phyloP scores from a whole-genome alignment of 2,888 invertebrate species.

The Enchytraeus crypticus region DNA sequence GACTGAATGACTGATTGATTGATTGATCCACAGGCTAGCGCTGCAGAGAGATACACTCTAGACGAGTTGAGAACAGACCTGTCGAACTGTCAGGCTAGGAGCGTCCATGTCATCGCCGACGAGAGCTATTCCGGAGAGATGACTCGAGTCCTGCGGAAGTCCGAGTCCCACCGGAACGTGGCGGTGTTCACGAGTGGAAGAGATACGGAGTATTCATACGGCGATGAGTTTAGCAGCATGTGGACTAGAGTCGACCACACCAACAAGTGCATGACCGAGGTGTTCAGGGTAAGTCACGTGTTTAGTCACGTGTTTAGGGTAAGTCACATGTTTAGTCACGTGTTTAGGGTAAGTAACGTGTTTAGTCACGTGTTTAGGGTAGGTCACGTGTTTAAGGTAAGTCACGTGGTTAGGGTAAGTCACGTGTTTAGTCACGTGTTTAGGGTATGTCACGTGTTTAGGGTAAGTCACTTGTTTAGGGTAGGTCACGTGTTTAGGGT shows the following conservation, averaged over 20 bases:
- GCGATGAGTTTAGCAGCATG: constrained; percentile 43
- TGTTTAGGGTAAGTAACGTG: too few species aligned
- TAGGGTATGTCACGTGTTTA: too few species aligned
- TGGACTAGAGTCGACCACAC: constrained; percentile 45
- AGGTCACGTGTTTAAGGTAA: too few species aligned
- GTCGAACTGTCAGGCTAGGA: constrained; percentile 48
- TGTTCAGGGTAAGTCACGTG: constrained; percentile 38
- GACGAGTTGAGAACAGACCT: constrained; percentile 52
- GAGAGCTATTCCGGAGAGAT: constrained; percentile 51
- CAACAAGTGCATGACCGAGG: constrained; percentile 39
- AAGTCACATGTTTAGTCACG: too few species aligned
- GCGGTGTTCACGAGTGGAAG: constrained; percentile 44
- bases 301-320: too few species aligned
- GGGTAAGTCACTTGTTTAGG: too few species aligned
- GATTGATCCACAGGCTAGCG: constrained; percentile 40
- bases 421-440: too few species aligned
- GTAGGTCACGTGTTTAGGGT: too few species aligned
- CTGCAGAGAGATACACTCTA: constrained; percentile 50
- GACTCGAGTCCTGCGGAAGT: constrained; percentile 40
- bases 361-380: too few species aligned
- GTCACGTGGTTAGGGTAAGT: too few species aligned
- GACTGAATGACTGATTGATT: too few species aligned
- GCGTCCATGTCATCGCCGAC: constrained; percentile 51
- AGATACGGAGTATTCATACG: constrained; percentile 43
- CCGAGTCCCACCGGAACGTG: constrained; percentile 41